Base-by-base conservation (phyloP, 1,140 invertebrate genomes). In the Rhyacophila brunnea region DNA sequence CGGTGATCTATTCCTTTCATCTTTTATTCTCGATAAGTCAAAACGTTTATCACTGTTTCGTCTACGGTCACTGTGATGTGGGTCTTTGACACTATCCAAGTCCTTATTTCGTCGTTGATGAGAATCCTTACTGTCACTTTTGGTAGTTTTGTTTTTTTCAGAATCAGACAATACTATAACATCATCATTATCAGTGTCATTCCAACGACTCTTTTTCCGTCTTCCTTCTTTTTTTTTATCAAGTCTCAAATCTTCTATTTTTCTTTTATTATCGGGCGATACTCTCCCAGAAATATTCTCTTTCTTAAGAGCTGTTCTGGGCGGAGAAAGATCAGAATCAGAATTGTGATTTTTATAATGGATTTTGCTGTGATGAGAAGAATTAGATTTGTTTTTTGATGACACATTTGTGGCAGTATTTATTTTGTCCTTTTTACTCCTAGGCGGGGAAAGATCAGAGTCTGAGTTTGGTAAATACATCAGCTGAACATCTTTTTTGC, bases 131-230 rank as follows among this genome's bases (percentile, higher is more conserved):
- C 11, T 40, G 3, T 40, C 38, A 40, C 15, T 11, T 40, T 40
- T 40, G 3, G 4, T 40, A 40, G n/a, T 28, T 28, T 9, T 28
- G 9, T 9, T 28, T 28, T 28, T 28, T 28, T 28, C 23, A 5
- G 23, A 28, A 28, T 28, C 23, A 28, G 23, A 28, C 23, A 28
- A 28, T 9, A 28, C 38, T n/a, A n/a, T n/a, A 13, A n/a, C 3
- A 48, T 28, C 47, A 77, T 43, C 32, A 71, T 78, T 35, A 38
- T 62, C 7, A 67, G 71, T 72, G 74, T 77, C 65, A 38, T 54
- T 66, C 66, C 67, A 69, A 54, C 54, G 66, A 52, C 67, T 61
- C 66, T 64, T 58, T 45, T 43, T 57, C 36, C 57, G 51, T 28
- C 50, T 56, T 38, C 10, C 5, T 32, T 55, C 54, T 53, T 38